These are phyloP conservation scores for Drosophila sechellia DNA, from an alignment of 1,140 invertebrate species.

Conservation along the genomic window DNA sequence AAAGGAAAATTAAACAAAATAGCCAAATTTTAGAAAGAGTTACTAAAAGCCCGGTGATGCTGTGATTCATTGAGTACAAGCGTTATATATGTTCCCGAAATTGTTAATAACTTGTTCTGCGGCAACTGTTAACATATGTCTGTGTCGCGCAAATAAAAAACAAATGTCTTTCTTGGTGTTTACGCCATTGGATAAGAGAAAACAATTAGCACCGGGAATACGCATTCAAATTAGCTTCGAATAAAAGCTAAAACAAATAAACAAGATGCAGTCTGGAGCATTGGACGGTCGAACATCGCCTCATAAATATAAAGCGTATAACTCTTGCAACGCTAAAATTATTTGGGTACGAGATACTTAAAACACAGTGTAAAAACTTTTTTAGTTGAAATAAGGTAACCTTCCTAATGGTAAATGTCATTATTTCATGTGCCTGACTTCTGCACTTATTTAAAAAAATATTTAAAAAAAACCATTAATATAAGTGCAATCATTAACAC, in stretches of 20 bases:
- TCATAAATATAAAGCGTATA: constrained; percentile 11
- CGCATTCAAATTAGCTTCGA: constrained; percentile 37
- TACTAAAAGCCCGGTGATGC: constrained; percentile 1
- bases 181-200: constrained; percentile 22
- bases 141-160: constrained; percentile 33
- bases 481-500: too few relatives aligned
- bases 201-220: constrained; percentile 48
- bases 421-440: neutral
- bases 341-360: neutral
- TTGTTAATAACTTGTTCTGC: constrained; percentile 64
- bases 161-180: constrained; percentile 42
- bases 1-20: constrained; percentile 44
- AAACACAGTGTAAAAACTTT: neutral
- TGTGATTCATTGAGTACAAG: constrained; percentile 38
- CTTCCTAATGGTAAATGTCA: too few relatives aligned
- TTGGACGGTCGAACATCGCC: neutral
- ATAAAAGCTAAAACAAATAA: constrained; percentile 11
- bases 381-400: too few relatives aligned
- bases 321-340: neutral
- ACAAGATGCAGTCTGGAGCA: constrained; percentile 2
- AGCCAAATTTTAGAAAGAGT: constrained; percentile 23
- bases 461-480: too few relatives aligned
- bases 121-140: constrained; percentile 21
- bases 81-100: constrained; percentile 37
- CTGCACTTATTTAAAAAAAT: too few relatives aligned